A percentile compares a stretch with the other conserved stretches of the same genome.
Evolutionary conservation across 2,113 vertebrate species (phyloP).

Genomic region (Indicator indicator): DNA sequence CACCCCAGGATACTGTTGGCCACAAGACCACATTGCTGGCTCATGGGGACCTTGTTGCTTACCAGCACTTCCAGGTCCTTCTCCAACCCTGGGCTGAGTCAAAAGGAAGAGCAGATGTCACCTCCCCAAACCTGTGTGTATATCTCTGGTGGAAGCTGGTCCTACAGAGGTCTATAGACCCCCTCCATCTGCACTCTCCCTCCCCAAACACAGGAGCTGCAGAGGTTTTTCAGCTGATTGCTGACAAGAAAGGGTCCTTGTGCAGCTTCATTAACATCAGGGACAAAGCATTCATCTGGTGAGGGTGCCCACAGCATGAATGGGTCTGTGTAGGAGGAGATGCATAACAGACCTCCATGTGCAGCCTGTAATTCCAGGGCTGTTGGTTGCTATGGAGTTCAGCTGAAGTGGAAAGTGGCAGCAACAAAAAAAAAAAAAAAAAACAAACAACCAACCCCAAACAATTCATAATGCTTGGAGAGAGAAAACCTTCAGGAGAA

Average conservation of each 20-base stretch:
- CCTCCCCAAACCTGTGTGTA: background rate
- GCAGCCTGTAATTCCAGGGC: background rate
- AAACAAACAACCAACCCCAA: too few species aligned
- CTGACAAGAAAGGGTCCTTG: background rate
- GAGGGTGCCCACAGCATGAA: background rate
- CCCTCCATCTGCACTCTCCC: too few species aligned
- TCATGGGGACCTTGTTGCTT: background rate
- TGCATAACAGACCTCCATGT: background rate
- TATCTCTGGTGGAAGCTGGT: background rate
- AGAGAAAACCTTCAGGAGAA: constrained; percentile 3
- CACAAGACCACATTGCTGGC: background rate
- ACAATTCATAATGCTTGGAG: background rate
- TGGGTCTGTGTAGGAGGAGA: constrained; percentile 13
- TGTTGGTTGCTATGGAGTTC: constrained; percentile 61
- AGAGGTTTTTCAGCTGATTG: background rate
- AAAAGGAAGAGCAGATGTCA: background rate
- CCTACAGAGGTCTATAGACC: background rate
- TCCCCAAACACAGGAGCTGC: background rate
- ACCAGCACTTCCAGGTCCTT: background rate
- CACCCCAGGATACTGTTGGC: background rate
- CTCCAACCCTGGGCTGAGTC: background rate
- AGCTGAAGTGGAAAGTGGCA: constrained; percentile 12
- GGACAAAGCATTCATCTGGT: background rate
- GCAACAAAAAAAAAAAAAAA: background rate
- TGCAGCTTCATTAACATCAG: background rate